phyloP scores from a whole-genome alignment of 2,113 vertebrate species.

The Saimiri boliviensis region DNA sequence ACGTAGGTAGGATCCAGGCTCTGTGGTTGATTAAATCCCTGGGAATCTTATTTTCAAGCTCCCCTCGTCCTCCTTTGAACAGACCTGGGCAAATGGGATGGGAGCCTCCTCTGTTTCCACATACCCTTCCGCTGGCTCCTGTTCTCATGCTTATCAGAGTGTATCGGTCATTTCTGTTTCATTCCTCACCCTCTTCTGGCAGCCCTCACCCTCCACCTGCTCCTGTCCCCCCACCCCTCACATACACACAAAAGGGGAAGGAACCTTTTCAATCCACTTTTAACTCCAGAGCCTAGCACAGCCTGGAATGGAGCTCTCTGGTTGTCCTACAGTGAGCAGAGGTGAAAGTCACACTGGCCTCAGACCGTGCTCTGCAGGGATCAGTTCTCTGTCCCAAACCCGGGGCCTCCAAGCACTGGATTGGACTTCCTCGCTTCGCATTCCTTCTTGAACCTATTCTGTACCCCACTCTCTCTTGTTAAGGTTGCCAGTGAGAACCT shows the following conservation, averaged over 20 bases:
- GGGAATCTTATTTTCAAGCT: background rate
- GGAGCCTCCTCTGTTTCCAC: background rate
- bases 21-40: background rate
- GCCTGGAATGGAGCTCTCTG: background rate
- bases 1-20: background rate
- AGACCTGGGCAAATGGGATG: background rate
- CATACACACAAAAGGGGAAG: background rate
- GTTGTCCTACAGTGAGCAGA: background rate
- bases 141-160: background rate
- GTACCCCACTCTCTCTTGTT: background rate
- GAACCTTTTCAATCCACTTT: background rate
- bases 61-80: background rate
- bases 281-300: background rate
- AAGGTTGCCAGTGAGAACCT: background rate
- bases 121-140: background rate
- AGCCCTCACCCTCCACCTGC: too few species aligned
- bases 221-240: too few species aligned
- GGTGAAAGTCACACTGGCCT: background rate
- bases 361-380: fast-evolving
- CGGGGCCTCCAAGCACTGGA: background rate
- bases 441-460: background rate
- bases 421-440: background rate
- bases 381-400: background rate
- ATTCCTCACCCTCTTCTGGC: background rate
- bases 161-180: background rate